Percentiles rank a stretch among this genome's conserved stretches.
Conservation (phyloP, 2,888 invertebrate species). For the Nephrotoma flavescens region DNA sequence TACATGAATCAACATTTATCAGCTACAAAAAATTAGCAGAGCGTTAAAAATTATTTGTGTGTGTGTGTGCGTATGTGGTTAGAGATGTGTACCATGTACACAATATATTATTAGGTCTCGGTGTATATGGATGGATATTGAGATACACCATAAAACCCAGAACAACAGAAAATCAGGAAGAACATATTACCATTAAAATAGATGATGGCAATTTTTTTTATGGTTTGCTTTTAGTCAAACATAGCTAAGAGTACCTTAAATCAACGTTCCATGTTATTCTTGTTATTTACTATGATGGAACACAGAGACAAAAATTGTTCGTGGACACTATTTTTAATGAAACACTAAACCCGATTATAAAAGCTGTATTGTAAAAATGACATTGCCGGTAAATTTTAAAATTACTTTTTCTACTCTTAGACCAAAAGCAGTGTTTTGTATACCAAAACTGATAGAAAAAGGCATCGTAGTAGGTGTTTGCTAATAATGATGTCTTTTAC, state of each 20-base stretch:
- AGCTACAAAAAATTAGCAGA: constrained; percentile 1
- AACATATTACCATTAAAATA: neutral
- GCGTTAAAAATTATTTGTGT: neutral
- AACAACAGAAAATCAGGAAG: neutral
- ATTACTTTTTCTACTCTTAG: too few species aligned
- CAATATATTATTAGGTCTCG: neutral
- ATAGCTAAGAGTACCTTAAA: neutral
- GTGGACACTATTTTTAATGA: too few species aligned
- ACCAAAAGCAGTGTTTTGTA: too few species aligned
- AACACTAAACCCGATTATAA: too few species aligned
- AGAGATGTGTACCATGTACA: neutral
- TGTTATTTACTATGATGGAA: too few species aligned
- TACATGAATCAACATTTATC: neutral
- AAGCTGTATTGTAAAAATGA: too few species aligned
- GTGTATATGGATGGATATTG: neutral
- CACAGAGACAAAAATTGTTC: too few species aligned
- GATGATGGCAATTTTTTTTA: neutral
- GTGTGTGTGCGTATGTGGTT: neutral
- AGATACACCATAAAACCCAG: neutral
- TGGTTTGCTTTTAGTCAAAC: neutral
- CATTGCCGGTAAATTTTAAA: too few species aligned
- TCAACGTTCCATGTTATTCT: neutral
- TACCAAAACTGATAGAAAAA: too few species aligned
- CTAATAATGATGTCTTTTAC: too few species aligned
- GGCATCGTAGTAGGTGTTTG: too few species aligned